Base-by-base conservation (phyloP, 1,140 invertebrate genomes). In the Scylla paramamosain region DNA sequence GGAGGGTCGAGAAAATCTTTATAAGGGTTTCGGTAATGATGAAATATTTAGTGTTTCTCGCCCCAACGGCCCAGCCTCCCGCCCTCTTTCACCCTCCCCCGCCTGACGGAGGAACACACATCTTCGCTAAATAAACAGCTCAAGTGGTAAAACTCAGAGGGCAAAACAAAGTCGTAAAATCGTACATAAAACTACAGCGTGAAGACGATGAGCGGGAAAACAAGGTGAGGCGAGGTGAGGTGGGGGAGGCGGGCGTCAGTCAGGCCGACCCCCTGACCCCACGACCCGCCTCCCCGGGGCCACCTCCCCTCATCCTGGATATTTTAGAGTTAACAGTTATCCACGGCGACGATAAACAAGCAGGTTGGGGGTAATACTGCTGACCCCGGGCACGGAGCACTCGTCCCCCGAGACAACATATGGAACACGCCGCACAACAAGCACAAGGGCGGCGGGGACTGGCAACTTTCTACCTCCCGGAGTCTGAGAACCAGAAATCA, bases 41-140 rank as follows among this genome's bases (percentile, higher is more conserved):
- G 67, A 77, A 77, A 77, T 77, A 77, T 77, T 77, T 77, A 77
- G 67, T 77, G 67, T n/a, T 77, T 77, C 67, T 77, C 67, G n/a
- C 67, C 67, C 67, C 20, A 77, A n/a, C 67, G 20, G 20, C 67
- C 67, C 67, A 77, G 67, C n/a, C 67, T n/a, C 67, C 67, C 67
- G 20, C 67, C 67, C 67, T 77, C 25, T n/a, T 20, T n/a, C 20
- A 7, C 67, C 67, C 67, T n/a, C 67, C 59, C 3, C 67, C 67
- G 67, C 67, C 67, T 77, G 67, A 77, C 67, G 67, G 67, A 77
- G 67, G n/a, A 77, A 77, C 67, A 77, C 67, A 77, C 67, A 77
- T 77, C 67, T 77, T n/a, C 6, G 67, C 67, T 77, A 77, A 77
- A 77, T 77, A 77, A 77, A 77, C 67, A 77, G 67, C 67, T 77